Evolutionary conservation across 2,888 invertebrate genomes (phyloP), one percentile per base, ranked within the genome.

Genomic region (Anaspis maculata): DNA sequence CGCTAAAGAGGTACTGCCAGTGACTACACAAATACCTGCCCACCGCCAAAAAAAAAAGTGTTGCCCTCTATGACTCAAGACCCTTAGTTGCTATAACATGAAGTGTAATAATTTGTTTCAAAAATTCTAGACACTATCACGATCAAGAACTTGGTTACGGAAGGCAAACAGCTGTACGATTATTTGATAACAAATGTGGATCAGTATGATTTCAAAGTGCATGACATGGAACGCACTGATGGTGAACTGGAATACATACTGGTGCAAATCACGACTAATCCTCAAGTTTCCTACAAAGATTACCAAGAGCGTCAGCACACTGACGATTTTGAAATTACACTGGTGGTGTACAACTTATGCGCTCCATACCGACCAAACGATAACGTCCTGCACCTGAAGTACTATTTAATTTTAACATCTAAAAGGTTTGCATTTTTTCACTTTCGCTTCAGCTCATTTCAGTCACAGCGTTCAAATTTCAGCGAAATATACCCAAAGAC

Each of bases 101-200:
- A n/a, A n/a, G n/a, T n/a, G 14, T 9, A 29, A n/a, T 29, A 13
- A 29, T 33, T 23, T 19, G 19, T 6, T 29, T 36, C 29, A 30
- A 27, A 26, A 32, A 10, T 54, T 62, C 7, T 54, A 77, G 79
- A 77, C 50, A 64, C 68, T 2, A 60, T 79, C 4, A 68, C 68
- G 1, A 69, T 80, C 31, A 65, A 64, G 25, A 71, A 79, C 52
- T 67, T 78, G 26, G 68, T 74, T 19, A 79, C 78, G 15, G 72
- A 78, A 15, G 74, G 78, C 9, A 67, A 71, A 22, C 77, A 78
- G 34, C 64, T 85, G 5, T 85, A 76, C 62, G 76, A 79, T 35
- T 83, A 83, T 57, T 70, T 85, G 41, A 62, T 83, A 28, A 72
- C 72, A 13, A 77, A 83, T 54, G 77, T 81, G 37, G 73, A 74